phyloP scores from a whole-genome alignment of 2,888 invertebrate genomes.

The Orthosia gracilis region DNA sequence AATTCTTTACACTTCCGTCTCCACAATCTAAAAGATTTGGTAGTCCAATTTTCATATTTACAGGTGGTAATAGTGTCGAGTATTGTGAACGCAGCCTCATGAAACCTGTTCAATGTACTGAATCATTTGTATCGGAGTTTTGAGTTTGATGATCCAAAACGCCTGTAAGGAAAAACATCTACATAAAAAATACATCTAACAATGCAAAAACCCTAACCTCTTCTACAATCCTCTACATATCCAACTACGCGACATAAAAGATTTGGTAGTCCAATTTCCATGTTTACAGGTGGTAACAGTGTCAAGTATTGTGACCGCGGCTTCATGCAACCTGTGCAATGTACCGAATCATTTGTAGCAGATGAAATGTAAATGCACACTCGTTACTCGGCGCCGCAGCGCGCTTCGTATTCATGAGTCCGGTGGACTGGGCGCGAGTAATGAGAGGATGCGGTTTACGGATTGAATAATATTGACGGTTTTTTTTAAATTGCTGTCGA shows the following conservation, averaged over 20 bases:
- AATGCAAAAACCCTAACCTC: background rate
- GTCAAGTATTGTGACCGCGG: constrained; percentile 76
- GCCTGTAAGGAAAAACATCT: background rate
- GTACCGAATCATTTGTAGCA: constrained; percentile 89
- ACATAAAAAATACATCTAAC: background rate
- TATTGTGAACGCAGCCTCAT: constrained; percentile 74
- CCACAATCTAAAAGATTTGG: constrained; percentile 33
- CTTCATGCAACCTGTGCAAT: constrained; percentile 82
- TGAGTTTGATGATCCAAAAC: background rate
- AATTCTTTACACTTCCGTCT: constrained; percentile 3
- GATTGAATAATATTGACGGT: background rate
- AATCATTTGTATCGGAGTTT: constrained; percentile 89
- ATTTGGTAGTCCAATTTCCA: constrained; percentile 58
- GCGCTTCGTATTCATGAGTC: constrained; percentile 90
- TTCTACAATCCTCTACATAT: constrained; percentile 3
- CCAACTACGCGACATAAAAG: constrained; percentile 4
- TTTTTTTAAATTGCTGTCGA: too few relatives aligned
- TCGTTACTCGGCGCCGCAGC: constrained; percentile 88
- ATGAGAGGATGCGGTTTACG: constrained; percentile 51
- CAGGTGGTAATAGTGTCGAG: constrained; percentile 65
- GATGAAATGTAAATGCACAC: constrained; percentile 91
- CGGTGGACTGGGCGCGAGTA: constrained; percentile 57
- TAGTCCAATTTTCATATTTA: constrained; percentile 57
- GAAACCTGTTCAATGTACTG: constrained; percentile 85
- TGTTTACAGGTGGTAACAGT: constrained; percentile 58